A percentile compares a stretch with the other conserved stretches of the same genome.
These are phyloP conservation scores for Lycocorax pyrrhopterus DNA, from an alignment of 2,113 vertebrate species.

Conservation along the genomic window DNA sequence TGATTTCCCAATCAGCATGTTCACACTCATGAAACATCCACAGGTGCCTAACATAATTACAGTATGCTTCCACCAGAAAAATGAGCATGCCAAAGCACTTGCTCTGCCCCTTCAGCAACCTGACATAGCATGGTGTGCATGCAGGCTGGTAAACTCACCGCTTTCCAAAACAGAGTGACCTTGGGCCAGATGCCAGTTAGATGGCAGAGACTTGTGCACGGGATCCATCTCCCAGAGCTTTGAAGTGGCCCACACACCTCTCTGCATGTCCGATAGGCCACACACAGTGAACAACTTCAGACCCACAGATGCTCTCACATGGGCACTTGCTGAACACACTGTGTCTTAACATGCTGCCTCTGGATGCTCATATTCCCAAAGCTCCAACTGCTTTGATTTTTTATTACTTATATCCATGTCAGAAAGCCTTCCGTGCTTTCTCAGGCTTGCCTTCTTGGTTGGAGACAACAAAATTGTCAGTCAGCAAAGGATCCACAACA, in stretches of 20 bases:
- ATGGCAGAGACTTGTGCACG: neutral
- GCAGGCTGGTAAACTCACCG: neutral
- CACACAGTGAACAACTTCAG: neutral
- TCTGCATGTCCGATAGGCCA: neutral
- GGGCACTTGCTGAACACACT: neutral
- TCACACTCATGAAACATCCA: neutral
- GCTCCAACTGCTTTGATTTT: neutral
- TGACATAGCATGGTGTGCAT: neutral
- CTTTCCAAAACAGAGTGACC: neutral
- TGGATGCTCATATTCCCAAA: neutral
- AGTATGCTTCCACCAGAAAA: neutral
- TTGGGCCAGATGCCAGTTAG: neutral
- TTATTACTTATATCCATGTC: neutral
- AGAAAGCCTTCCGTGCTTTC: neutral
- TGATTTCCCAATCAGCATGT: neutral
- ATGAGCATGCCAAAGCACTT: neutral
- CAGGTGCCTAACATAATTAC: neutral
- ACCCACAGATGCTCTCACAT: neutral
- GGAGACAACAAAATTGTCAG: neutral
- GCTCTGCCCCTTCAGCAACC: neutral
- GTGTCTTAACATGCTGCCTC: neutral
- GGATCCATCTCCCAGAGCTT: neutral
- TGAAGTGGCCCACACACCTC: neutral
- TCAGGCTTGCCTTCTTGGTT: neutral
- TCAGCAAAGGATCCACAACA: neutral